These are phyloP conservation scores for Plectropomus leopardus DNA, from an alignment of 2,113 vertebrate genomes.

Conservation along the genomic window DNA sequence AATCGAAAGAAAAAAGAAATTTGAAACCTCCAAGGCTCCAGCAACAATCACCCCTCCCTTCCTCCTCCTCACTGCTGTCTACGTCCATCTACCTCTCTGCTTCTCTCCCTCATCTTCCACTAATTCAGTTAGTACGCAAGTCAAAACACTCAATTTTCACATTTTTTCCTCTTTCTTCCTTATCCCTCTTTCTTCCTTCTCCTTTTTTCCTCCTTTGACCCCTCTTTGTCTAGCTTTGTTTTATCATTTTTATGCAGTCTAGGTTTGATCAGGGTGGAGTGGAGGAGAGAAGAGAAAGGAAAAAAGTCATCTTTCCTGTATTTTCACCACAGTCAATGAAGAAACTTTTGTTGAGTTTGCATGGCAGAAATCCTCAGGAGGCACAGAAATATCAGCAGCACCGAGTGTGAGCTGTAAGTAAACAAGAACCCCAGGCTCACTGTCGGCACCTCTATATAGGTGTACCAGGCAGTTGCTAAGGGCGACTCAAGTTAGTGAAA, in stretches of 20 bases:
- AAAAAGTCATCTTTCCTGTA: background rate
- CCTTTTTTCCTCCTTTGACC: background rate
- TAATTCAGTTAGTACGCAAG: background rate
- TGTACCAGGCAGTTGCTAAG: no score
- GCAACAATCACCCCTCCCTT: constrained; percentile 55
- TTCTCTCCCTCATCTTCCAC: constrained; percentile 13
- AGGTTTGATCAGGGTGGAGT: no score
- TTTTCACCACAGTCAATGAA: background rate
- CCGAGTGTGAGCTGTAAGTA: background rate
- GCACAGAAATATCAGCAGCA: background rate
- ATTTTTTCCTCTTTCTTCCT: background rate
- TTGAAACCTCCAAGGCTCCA: constrained; percentile 71
- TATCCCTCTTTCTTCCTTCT: background rate
- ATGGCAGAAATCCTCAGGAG: background rate
- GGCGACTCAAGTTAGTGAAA: no score
- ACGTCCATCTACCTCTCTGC: constrained; percentile 25
- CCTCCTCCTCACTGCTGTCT: constrained; percentile 26
- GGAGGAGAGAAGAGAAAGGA: background rate
- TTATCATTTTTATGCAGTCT: background rate
- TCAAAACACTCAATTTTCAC: background rate
- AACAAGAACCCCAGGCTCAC: background rate
- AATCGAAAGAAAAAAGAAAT: constrained; percentile 71
- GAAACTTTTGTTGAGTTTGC: background rate
- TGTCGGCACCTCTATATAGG: no score
- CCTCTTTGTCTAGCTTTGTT: background rate